phyloP scores from a whole-genome alignment of 2,113 vertebrate species.

The Excalfactoria chinensis region DNA sequence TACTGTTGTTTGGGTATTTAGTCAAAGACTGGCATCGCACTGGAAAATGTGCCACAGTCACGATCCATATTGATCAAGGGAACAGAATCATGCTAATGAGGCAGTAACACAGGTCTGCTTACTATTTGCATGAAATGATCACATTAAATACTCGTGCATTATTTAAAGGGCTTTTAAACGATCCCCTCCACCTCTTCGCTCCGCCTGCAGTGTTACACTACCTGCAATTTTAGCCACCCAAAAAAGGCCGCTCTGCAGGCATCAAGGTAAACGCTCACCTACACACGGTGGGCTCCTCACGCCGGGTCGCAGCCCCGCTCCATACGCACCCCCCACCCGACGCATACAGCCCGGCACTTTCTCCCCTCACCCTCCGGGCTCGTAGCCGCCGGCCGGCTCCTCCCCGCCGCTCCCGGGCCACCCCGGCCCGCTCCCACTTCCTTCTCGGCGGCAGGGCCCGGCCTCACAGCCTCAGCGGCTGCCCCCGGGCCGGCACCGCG shows the following conservation, averaged over 20 bases:
- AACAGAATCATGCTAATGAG: conserved; percentile 13
- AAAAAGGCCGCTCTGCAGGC: not conserved
- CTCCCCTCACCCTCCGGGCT: too few species aligned
- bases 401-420: not conserved
- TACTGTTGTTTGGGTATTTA: not conserved
- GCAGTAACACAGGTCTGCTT: conserved; percentile 32
- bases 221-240: not conserved
- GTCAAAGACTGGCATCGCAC: not conserved
- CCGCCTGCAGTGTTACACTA: not conserved
- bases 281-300: not conserved
- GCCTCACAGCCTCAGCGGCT: not conserved
- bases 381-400: not conserved
- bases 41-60: conserved; percentile 29
- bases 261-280: not conserved
- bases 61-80: conserved; percentile 61
- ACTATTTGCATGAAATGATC: conserved; percentile 47
- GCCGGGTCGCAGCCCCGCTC: not conserved
- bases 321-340: too few species aligned
- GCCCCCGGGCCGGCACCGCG: too few species aligned
- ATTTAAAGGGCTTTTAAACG: not conserved
- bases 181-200: not conserved
- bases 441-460: not conserved
- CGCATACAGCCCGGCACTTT: too few species aligned
- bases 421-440: not conserved
- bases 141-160: conserved; percentile 4